phyloP scores from a whole-genome alignment of 2,113 vertebrate genomes.

The Scartelaos histophorus region DNA sequence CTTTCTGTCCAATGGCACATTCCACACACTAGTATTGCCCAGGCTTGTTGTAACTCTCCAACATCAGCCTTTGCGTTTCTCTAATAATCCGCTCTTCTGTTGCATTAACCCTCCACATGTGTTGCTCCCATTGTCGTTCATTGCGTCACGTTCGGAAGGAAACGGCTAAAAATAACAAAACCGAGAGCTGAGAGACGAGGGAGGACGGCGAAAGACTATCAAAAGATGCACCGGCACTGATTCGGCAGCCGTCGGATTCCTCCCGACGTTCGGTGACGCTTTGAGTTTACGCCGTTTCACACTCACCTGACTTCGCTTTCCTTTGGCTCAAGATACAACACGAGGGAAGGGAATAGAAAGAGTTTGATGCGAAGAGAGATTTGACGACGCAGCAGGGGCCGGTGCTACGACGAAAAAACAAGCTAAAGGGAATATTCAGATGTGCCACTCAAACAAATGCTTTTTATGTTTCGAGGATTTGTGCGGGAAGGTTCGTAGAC shows the following conservation, averaged over 20 bases:
- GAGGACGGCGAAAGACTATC: neutral
- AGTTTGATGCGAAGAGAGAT: neutral
- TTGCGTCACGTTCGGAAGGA: slow-evolving; percentile 2
- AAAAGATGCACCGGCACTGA: slow-evolving; percentile 1
- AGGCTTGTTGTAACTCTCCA: no score
- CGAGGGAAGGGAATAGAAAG: neutral
- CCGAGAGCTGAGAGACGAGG: neutral
- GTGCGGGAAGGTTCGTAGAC: neutral
- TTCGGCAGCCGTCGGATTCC: slow-evolving; percentile 8
- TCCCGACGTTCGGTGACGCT: neutral
- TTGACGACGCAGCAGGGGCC: slow-evolving; percentile 10
- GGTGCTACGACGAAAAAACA: slow-evolving; percentile 5
- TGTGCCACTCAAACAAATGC: neutral
- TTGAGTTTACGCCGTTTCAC: slow-evolving; percentile 6
- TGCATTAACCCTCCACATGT: neutral
- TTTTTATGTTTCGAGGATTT: neutral
- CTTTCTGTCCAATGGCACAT: no score
- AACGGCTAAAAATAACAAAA: slow-evolving; percentile 2
- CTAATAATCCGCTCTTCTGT: neutral
- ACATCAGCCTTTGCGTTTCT: neutral
- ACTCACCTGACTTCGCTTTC: slow-evolving; percentile 4
- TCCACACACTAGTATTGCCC: no score
- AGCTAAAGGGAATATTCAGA: slow-evolving; percentile 10
- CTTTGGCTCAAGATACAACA: neutral
- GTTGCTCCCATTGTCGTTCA: neutral